A percentile compares a stretch with the other conserved stretches of the same genome.
phyloP scores from a whole-genome alignment of 2,888 invertebrate genomes.

The Cheilosia vernalis region DNA sequence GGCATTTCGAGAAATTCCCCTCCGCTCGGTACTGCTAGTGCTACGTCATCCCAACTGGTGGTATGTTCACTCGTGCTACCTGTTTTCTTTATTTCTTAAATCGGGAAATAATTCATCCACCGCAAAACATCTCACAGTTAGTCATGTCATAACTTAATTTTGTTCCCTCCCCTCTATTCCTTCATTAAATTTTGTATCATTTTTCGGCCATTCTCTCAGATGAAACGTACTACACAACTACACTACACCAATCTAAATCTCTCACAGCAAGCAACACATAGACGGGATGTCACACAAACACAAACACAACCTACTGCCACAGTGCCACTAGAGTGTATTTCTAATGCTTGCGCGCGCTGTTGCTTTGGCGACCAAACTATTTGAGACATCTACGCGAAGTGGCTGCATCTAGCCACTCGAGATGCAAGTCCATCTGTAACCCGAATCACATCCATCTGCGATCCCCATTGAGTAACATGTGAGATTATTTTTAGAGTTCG shows the following conservation, averaged over 20 bases:
- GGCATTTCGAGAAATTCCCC: conserved; percentile 20
- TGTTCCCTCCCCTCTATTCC: background rate
- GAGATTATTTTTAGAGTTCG: conserved; percentile 68
- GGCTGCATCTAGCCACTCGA: conserved; percentile 15
- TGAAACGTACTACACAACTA: background rate
- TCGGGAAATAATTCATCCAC: background rate
- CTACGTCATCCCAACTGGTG: conserved; percentile 2
- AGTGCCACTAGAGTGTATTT: background rate
- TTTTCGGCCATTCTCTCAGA: conserved; percentile 13
- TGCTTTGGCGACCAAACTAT: conserved; percentile 24
- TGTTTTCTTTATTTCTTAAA: conserved; percentile 15
- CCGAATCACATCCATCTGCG: conserved; percentile 49
- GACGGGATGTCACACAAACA: background rate
- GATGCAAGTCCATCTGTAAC: conserved; percentile 55
- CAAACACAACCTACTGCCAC: too few relatives aligned
- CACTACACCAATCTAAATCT: too few relatives aligned
- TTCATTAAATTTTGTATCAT: conserved; percentile 16
- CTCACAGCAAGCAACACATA: background rate
- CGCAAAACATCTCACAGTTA: conserved; percentile 18
- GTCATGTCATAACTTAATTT: conserved; percentile 46
- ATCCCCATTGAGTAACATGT: conserved; percentile 59
- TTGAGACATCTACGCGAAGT: conserved; percentile 1
- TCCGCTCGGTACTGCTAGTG: background rate
- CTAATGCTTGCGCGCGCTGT: background rate
- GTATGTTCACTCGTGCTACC: conserved; percentile 6